Percentiles rank a stretch among this genome's conserved stretches.
phyloP scores from a whole-genome alignment of 2,113 vertebrate species.

The Delphinapterus leucas region DNA sequence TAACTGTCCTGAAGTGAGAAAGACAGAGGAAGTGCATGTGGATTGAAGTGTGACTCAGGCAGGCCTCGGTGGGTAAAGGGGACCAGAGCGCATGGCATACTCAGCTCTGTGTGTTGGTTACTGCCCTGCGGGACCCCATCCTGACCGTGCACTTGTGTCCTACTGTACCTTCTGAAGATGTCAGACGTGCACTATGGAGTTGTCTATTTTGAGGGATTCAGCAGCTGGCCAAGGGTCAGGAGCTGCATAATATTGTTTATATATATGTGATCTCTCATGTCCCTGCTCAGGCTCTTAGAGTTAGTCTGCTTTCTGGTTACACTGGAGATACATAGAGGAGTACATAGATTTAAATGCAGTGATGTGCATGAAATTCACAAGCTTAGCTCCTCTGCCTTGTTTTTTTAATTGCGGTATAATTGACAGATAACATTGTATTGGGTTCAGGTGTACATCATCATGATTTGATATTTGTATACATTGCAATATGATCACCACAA shows the following conservation, averaged over 20 bases:
- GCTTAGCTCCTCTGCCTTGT: not conserved
- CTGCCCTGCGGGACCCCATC: not conserved
- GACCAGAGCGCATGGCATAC: not conserved
- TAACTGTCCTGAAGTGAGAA: not conserved
- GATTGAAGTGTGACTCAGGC: not conserved
- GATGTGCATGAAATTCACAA: not conserved
- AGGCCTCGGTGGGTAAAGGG: not conserved
- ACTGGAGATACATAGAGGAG: not conserved
- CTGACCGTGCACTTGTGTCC: not conserved
- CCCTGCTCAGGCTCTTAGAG: not conserved
- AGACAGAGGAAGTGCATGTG: not conserved
- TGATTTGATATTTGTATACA: not conserved
- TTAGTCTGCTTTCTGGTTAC: not conserved
- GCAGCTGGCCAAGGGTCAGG: not conserved
- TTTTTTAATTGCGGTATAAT: not conserved
- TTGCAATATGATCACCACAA: no score
- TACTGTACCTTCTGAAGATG: not conserved
- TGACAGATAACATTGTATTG: not conserved
- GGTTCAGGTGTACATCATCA: not conserved
- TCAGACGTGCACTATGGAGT: not conserved
- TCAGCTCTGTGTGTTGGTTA: not conserved
- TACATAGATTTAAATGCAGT: not conserved
- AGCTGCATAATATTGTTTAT: not conserved
- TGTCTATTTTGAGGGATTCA: constrained; percentile 1
- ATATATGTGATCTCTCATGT: not conserved